A percentile compares a stretch with the other conserved stretches of the same genome.
Evolutionary conservation across 2,113 vertebrate species (phyloP).

Genomic region (Phylloscopus trochilus): DNA sequence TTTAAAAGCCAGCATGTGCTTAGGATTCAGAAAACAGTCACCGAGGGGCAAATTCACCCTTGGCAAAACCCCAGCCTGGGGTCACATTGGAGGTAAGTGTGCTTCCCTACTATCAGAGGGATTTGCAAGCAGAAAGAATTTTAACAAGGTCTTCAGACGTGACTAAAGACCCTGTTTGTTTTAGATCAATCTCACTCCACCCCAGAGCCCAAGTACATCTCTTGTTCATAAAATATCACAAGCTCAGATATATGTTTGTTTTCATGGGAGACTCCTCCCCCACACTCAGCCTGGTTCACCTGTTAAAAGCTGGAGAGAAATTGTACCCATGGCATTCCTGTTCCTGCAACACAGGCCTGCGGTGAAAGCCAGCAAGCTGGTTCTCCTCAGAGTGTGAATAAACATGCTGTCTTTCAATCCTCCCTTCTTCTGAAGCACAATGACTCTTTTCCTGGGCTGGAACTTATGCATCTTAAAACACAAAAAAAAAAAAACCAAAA

Average conservation of each 20-base stretch:
- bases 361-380: not conserved
- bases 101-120: slow-evolving; percentile 35
- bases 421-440: not conserved
- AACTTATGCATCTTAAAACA: not conserved
- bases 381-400: not conserved
- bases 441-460: not conserved
- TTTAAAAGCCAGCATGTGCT: slow-evolving; percentile 6
- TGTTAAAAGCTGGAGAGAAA: slow-evolving; percentile 29
- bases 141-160: slow-evolving; percentile 59
- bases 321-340: not conserved
- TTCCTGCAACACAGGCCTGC: not conserved
- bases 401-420: not conserved
- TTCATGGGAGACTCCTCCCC: not conserved
- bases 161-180: slow-evolving; percentile 37
- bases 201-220: not conserved
- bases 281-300: slow-evolving; percentile 7
- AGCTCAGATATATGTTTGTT: not conserved
- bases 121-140: slow-evolving; percentile 63
- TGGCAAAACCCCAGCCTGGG: not conserved
- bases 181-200: slow-evolving; percentile 21
- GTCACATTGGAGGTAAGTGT: slow-evolving; percentile 19
- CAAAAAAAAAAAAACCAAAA: too few relatives aligned
- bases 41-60: slow-evolving; percentile 26
- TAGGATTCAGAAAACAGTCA: slow-evolving; percentile 7
- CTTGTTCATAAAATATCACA: slow-evolving; percentile 19